Evolutionary conservation across 2,797 vertebrate genomes (phyloP).

Genomic region (Muscicapa comitata): DNA sequence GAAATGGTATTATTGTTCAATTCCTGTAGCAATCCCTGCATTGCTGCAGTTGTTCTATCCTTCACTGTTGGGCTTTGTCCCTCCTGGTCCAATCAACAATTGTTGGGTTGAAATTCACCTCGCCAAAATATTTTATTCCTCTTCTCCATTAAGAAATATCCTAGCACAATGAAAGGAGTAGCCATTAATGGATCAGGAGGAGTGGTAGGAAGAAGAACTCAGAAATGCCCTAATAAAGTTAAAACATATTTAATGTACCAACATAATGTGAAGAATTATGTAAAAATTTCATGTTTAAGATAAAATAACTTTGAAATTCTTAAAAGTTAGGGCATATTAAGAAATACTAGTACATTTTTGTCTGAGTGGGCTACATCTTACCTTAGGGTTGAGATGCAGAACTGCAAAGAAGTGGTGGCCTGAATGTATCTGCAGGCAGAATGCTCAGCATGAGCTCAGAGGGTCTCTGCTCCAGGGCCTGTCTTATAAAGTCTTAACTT

Average conservation of each 20-base stretch:
- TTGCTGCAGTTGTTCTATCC: neutral
- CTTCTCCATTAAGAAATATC: neutral
- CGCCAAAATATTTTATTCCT: accelerated
- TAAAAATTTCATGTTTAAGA: neutral
- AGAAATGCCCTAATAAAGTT: neutral
- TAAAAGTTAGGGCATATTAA: neutral
- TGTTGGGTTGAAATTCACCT: neutral
- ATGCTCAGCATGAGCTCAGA: neutral
- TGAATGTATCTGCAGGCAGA: neutral
- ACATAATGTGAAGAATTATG: neutral
- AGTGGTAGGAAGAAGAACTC: neutral
- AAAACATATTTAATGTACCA: neutral
- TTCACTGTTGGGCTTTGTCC: neutral
- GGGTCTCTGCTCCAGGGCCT: neutral
- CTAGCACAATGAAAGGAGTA: neutral
- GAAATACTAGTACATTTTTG: neutral
- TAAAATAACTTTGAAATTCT: neutral
- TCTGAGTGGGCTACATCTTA: neutral
- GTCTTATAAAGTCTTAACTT: neutral
- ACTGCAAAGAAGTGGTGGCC: neutral
- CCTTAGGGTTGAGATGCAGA: neutral
- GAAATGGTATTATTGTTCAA: neutral
- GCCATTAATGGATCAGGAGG: neutral
- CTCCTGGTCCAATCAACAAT: neutral
- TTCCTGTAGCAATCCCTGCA: neutral